These are phyloP conservation scores for Myotis davidii DNA, from an alignment of 2,113 vertebrate genomes.

Conservation along the genomic window DNA sequence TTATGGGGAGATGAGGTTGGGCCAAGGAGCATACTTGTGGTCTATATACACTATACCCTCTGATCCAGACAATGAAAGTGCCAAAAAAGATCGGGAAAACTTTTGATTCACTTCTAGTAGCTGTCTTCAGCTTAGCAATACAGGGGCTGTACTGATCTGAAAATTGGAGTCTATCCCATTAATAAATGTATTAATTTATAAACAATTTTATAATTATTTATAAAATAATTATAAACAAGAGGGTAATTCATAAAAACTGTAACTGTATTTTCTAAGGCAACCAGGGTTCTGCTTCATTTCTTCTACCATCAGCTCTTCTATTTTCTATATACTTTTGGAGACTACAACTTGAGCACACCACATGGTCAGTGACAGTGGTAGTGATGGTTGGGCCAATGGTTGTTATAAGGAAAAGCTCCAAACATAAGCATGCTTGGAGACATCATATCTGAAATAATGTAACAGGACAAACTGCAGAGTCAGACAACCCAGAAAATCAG, in stretches of 20 bases:
- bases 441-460: conserved; percentile 16
- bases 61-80: background rate
- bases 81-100: background rate
- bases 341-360: background rate
- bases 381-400: background rate
- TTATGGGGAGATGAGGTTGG: background rate
- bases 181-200: background rate
- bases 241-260: no score
- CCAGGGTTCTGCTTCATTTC: background rate
- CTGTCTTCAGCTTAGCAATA: background rate
- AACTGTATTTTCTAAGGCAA: background rate
- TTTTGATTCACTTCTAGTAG: conserved; percentile 26
- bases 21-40: background rate
- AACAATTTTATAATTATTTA: no score
- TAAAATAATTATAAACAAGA: no score
- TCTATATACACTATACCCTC: background rate
- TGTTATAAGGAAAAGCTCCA: conserved; percentile 14
- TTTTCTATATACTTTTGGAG: conserved; percentile 21
- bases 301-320: background rate
- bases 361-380: background rate
- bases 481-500: background rate
- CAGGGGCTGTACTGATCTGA: background rate
- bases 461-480: conserved; percentile 25
- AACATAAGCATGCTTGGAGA: conserved; percentile 1
- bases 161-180: conserved; percentile 13